Base-by-base conservation (phyloP, 2,113 vertebrate species). In the Otus sunia region DNA sequence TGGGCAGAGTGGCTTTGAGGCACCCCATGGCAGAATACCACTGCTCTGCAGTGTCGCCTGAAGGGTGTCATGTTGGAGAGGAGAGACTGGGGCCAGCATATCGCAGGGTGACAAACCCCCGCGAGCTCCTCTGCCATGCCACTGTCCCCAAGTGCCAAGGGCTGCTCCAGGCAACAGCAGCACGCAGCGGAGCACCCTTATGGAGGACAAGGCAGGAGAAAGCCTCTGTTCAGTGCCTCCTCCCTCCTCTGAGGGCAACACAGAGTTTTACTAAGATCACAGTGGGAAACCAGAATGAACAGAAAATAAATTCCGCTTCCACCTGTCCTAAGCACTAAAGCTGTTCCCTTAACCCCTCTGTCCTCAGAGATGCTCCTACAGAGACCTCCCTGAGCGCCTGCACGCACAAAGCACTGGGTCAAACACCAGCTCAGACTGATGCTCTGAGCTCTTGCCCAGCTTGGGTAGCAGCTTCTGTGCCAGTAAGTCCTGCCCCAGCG, bases 1-100 rank as follows among this genome's bases (percentile, higher is more conserved):
- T 2, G 19, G 72, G 62, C 79, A 72, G 45, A 50, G 80, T 5
- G 32, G 77, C 73, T 89, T 52, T 81, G 60, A 68, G 43, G 27
- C 1, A 2, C n/a, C 49, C 34, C 5, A 1, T 0, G 1, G 52
- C 60, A 62, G 41, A 41, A 20, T 5, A 9, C 9, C 10, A 0
- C 77, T 60, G 85, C 58, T 94, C 53, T 60, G 30, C 7, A 1
- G 56, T 21, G 60, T 53, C 5, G 1, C 43, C 34, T 49, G 53
- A 49, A 43, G 20, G 74, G 43, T 6, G 2, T 26, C 0, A 0
- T 29, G 27, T 6, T 47, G 75, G 36, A 41, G 45, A 72, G 29
- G 41, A 71, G 66, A 53, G 86, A 27, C 29, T 5, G 13, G 78
- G 56, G 67, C 7, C 59, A 14, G 45, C 32, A 58, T 5, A 5